Conservation (phyloP, 23 tunicate species). For the Clavelina lepadiformis region DNA sequence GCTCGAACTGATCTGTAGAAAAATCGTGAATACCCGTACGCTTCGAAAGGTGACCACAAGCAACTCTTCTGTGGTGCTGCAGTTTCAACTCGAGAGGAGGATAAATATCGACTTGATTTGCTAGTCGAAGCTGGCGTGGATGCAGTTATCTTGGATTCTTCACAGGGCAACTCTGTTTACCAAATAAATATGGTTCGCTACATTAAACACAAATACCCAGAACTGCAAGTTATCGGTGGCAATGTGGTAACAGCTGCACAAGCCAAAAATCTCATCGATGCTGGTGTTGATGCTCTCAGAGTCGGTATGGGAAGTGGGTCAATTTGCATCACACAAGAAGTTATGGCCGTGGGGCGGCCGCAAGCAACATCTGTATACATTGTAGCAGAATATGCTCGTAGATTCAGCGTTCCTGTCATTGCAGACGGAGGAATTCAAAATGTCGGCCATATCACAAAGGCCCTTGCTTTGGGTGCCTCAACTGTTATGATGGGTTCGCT, state of each 20-base stretch:
- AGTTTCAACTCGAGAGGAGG: slow-evolving; percentile 73
- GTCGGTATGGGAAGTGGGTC: slow-evolving; percentile 96
- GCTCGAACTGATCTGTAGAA: slow-evolving; percentile 95
- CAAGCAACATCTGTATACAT: slow-evolving; percentile 98
- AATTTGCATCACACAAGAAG: slow-evolving; percentile 92
- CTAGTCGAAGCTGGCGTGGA: slow-evolving; percentile 94
- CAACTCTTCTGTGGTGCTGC: slow-evolving; percentile 95
- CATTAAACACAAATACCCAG: slow-evolving; percentile 85
- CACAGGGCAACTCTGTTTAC: slow-evolving; percentile 92
- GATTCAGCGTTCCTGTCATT: slow-evolving; percentile 89
- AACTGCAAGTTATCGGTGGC: slow-evolving; percentile 87
- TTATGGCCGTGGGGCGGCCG: slow-evolving; percentile 97
- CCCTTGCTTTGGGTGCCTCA: slow-evolving; percentile 88
- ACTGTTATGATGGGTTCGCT: slow-evolving; percentile 98
- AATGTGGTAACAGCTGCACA: slow-evolving; percentile 96
- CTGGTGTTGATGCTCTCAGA: slow-evolving; percentile 84
- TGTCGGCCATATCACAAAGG: slow-evolving; percentile 97
- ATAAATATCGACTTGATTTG: slow-evolving; percentile 64
- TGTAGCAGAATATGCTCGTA: slow-evolving; percentile 91
- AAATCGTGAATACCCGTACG: slow-evolving; percentile 92
- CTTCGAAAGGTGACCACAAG: slow-evolving; percentile 84
- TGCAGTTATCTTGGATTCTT: slow-evolving; percentile 86
- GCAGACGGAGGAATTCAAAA: slow-evolving; percentile 99
- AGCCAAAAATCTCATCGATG: slow-evolving; percentile 86
- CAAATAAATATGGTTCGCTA: slow-evolving; percentile 89